Base-by-base conservation (phyloP, 2,888 invertebrate species). In the Andrena hattorfiana region DNA sequence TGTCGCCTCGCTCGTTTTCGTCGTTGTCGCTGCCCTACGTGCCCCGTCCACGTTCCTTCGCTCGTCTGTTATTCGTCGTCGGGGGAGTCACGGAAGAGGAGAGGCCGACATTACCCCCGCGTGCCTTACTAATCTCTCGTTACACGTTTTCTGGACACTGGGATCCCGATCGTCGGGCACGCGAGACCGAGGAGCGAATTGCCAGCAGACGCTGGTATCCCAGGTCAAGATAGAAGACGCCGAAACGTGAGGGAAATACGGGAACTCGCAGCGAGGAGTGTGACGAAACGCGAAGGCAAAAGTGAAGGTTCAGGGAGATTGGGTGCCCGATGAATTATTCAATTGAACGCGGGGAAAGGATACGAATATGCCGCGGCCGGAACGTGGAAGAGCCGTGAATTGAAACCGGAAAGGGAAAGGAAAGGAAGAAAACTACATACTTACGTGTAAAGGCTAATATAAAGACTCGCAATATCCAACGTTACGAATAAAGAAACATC, bases 61-160 rank as follows among this genome's bases (percentile, higher is more conserved):
- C 30, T 59, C 67, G 56, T 67, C 48, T 68, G 76, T 64, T 81
- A 80, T 67, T 80, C 74, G 64, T 49, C 83, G 72, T 54, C 64
- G 28, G 30, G 42, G 23, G 23, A 56, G 62, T 49, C 13, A 26
- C 42, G 60, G 69, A 76, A 30, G 59, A 66, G 73, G 60, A 74
- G 60, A 49, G 23, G 56, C 62, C 20, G 23, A 70, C 59, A 78
- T 83, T 85, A 77, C 60, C 75, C 23, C 54, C 74, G 77, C 85
- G 72, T 77, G 86, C 81, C 83, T 77, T 75, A 79, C 86, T 89
- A 89, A 89, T 90, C 88, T 85, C 85, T 84, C 85, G 84, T 75
- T 85, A 83, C 87, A 81, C 83, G 85, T 84, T 86, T 76, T 77
- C 84, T 67, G 70, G 74, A 23, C 67, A 56, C 42, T 23, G 70